A percentile compares a stretch with the other conserved stretches of the same genome.
phyloP scores from a whole-genome alignment of 1,140 invertebrate genomes.

The Drosophila arawakana region DNA sequence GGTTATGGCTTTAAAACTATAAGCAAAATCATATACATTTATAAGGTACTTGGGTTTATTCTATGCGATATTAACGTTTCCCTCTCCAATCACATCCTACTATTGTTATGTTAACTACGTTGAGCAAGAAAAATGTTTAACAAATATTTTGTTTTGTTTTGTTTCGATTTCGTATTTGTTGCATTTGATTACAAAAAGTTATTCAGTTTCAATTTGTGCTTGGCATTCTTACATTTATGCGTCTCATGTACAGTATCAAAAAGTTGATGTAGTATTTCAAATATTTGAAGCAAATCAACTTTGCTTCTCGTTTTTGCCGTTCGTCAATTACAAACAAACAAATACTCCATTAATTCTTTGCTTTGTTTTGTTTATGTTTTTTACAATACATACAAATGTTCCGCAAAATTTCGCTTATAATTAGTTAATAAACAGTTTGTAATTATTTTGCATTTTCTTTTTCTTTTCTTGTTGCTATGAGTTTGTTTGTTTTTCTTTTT shows the following conservation, averaged over 20 bases:
- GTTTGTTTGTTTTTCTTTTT: slow-evolving; percentile 35
- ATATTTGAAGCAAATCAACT: slow-evolving; percentile 27
- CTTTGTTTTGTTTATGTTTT: slow-evolving; percentile 23
- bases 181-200: slow-evolving; percentile 31
- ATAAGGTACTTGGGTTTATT: slow-evolving; percentile 81
- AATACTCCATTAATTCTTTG: slow-evolving; percentile 53
- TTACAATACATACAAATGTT: slow-evolving; percentile 60
- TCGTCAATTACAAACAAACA: slow-evolving; percentile 43
- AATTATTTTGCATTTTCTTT: slow-evolving; percentile 31
- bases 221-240: slow-evolving; percentile 57
- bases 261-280: slow-evolving; percentile 53
- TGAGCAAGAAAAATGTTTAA: slow-evolving; percentile 69
- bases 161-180: background rate
- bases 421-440: slow-evolving; percentile 70
- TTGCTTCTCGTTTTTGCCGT: slow-evolving; percentile 17
- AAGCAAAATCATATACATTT: slow-evolving; percentile 74
- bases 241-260: slow-evolving; percentile 58
- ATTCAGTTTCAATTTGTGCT: slow-evolving; percentile 62
- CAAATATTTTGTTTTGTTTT: slow-evolving; percentile 47
- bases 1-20: slow-evolving; percentile 55
- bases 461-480: slow-evolving; percentile 23
- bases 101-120: slow-evolving; percentile 65
- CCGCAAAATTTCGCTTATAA: slow-evolving; percentile 62
- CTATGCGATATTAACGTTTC: slow-evolving; percentile 54
- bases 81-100: slow-evolving; percentile 25